Evolutionary conservation across 2,113 vertebrate species (phyloP), one percentile per base, ranked within the genome.

Genomic region (Burhinus oedicnemus): DNA sequence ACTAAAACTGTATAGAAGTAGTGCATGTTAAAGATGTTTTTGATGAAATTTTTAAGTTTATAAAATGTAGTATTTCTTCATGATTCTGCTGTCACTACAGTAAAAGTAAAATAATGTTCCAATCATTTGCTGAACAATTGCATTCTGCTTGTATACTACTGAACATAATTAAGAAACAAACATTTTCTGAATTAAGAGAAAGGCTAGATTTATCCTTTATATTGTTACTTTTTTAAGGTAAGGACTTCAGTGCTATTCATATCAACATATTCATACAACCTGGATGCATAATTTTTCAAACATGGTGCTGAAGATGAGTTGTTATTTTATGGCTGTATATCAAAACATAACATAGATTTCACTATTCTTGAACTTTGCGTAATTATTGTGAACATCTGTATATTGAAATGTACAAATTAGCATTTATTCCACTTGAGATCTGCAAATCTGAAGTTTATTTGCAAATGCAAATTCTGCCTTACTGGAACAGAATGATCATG

Each of bases 181-280:
- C 3, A 22, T 78, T 79, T 83, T 23, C 11, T 34, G 29, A 78
- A 65, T 61, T 64, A 69, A 93, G 36, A n/a, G 12, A 13, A 8
- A 15, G 25, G 6, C 19, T 57, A 68, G 5, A 40, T 94, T 78
- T 71, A 21, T 55, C 20, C 34, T 87, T 58, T 65, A 25, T 42
- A 12, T 80, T 0, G 0, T 82, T 94, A 17, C 51, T 83, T 57
- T 89, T 2, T 0, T 47, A 2, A 1, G n/a, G 12, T 83, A n/a
- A 57, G 54, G 38, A 68, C 77, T 82, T 88, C 26, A 85, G 21
- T 82, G 42, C 12, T 75, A 36, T 78, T 51, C 16, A 6, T 89
- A 23, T 61, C 5, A 54, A 36, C 4, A 1, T 69, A 45, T 78
- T 79, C 70, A 49, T 69, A 25, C 15, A 72, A 72, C 71, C 5